These are phyloP conservation scores for Macrobrachium rosenbergii DNA, from an alignment of 1,140 invertebrate species.

Conservation along the genomic window DNA sequence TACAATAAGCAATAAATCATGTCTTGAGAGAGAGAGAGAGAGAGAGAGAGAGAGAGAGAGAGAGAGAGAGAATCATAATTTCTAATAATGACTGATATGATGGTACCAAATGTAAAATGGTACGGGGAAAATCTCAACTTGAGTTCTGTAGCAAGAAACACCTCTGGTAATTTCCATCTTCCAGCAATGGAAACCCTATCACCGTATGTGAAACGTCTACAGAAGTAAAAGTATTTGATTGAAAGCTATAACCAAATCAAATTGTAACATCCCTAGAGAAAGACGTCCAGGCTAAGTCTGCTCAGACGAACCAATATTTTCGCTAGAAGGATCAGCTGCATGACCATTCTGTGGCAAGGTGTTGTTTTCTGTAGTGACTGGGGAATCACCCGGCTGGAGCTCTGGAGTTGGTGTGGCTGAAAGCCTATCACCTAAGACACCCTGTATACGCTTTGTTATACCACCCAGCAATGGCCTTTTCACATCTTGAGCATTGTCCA, in stretches of 20 bases:
- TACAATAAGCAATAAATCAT: too few relatives aligned
- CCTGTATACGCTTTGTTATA: conserved; percentile 43
- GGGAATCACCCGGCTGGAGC: conserved; percentile 17
- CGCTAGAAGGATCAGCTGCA: conserved; percentile 40
- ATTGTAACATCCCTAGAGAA: not conserved
- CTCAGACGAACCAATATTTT: conserved; percentile 26
- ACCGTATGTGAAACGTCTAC: not conserved
- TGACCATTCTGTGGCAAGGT: conserved; percentile 55
- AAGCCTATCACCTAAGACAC: conserved; percentile 33
- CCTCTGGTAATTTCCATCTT: too few relatives aligned
- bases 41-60: too few relatives aligned
- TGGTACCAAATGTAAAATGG: too few relatives aligned
- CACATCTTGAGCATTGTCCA: conserved; percentile 36
- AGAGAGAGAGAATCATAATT: too few relatives aligned
- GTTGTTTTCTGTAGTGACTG: not conserved
- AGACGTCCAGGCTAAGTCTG: conserved; percentile 22
- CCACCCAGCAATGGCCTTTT: conserved; percentile 44
- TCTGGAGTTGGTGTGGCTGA: conserved; percentile 38
- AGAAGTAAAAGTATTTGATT: conserved; percentile 28
- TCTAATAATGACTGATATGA: too few relatives aligned
- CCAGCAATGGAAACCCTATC: conserved; percentile 7
- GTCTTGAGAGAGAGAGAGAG: too few relatives aligned
- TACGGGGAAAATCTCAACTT: too few relatives aligned
- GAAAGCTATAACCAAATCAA: not conserved
- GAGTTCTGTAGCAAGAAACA: too few relatives aligned